Evolutionary conservation across 1,140 invertebrate species (phyloP).

Genomic region (Drosophila paulistorum): DNA sequence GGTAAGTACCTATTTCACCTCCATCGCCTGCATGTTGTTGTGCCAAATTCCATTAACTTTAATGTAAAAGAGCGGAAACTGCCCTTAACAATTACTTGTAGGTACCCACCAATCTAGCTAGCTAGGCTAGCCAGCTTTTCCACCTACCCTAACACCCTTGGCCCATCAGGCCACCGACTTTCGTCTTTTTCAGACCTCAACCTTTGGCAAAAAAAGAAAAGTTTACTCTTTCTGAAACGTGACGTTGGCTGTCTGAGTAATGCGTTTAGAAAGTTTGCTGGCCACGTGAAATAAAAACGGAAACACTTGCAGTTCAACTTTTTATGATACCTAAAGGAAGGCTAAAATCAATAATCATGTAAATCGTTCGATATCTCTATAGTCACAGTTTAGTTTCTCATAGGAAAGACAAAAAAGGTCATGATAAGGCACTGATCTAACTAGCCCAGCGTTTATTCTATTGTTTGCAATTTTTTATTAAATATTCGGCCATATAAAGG

Average conservation of each 20-base stretch:
- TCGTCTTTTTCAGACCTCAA: background rate
- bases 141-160: background rate
- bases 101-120: constrained; percentile 1
- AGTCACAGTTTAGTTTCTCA: too few species aligned
- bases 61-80: constrained; percentile 39
- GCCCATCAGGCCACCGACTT: background rate
- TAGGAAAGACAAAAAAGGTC: too few species aligned
- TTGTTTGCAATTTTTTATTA: too few species aligned
- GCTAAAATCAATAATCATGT: too few species aligned
- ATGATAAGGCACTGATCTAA: too few species aligned
- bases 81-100: constrained; percentile 52
- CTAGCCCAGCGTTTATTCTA: too few species aligned
- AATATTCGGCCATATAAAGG: too few species aligned
- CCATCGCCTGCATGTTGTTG: constrained; percentile 42
- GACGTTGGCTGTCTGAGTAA: constrained; percentile 56
- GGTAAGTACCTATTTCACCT: constrained; percentile 40
- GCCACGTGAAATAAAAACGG: constrained; percentile 73
- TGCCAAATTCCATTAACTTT: constrained; percentile 72
- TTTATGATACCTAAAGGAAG: constrained; percentile 9
- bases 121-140: background rate
- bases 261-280: constrained; percentile 73
- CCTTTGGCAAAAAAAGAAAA: constrained; percentile 11
- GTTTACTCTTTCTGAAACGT: constrained; percentile 68
- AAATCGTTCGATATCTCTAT: too few species aligned
- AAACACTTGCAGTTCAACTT: constrained; percentile 72